These are phyloP conservation scores for Psittacara wagleri DNA, from an alignment of 2,113 vertebrate genomes.

Conservation along the genomic window DNA sequence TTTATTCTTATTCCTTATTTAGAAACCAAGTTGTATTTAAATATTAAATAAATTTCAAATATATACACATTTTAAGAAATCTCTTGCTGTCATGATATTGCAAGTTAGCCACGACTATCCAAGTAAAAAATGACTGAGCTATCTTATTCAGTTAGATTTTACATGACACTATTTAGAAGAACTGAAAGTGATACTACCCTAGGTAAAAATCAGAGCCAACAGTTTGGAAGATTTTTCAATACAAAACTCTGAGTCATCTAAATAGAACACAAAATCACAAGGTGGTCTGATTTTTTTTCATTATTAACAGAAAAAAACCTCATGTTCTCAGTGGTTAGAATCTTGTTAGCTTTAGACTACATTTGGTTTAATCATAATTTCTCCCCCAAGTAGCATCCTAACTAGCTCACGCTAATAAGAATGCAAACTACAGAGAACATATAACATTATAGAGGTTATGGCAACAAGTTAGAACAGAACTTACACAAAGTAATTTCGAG, in stretches of 20 bases:
- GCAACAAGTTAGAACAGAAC: not conserved
- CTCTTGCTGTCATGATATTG: not conserved
- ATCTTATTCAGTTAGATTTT: not conserved
- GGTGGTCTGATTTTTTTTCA: not conserved
- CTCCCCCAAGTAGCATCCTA: not conserved
- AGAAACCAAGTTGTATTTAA: constrained; percentile 58
- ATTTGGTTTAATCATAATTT: not conserved
- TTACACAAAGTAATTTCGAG: not conserved
- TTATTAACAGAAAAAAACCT: not conserved
- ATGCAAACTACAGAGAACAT: not conserved
- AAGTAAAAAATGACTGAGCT: constrained; percentile 26
- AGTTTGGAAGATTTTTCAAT: not conserved
- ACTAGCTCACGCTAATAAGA: not conserved
- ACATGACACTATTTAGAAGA: constrained; percentile 15
- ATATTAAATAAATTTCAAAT: constrained; percentile 46
- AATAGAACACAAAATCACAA: constrained; percentile 5
- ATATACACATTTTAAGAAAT: constrained; percentile 47
- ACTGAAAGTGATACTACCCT: not conserved
- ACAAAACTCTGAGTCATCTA: not conserved
- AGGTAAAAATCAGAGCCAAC: constrained; percentile 15
- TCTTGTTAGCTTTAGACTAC: not conserved
- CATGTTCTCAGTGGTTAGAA: not conserved
- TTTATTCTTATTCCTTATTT: constrained; percentile 19
- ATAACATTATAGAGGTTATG: not conserved
- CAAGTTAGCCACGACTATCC: constrained; percentile 16